Percentiles rank a stretch among this genome's conserved stretches.
Evolutionary conservation across 2,113 vertebrate species (phyloP).

Genomic region (Ameiurus melas): DNA sequence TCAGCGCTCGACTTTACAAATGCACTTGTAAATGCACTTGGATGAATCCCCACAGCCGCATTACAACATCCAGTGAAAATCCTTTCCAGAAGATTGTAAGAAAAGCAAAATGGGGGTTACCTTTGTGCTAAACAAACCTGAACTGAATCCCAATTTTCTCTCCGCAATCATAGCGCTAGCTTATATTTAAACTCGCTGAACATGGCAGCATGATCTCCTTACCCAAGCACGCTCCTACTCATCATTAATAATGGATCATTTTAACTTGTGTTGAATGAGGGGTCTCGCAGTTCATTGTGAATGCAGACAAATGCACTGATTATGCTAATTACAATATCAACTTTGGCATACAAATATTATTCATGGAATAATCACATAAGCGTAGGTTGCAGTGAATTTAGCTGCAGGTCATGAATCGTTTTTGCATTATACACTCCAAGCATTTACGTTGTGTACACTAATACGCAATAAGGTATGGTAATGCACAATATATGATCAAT

Average conservation of each 20-base stretch:
- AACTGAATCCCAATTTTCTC: not conserved
- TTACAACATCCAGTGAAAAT: no score
- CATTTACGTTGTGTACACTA: not conserved
- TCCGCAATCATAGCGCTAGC: not conserved
- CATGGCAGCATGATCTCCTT: not conserved
- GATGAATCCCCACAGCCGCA: no score
- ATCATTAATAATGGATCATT: not conserved
- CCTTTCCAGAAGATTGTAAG: no score
- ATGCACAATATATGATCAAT: not conserved
- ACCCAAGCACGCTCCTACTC: not conserved
- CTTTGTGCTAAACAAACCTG: not conserved
- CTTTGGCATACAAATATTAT: not conserved
- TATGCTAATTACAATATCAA: not conserved
- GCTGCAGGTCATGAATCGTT: not conserved
- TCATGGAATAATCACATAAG: not conserved
- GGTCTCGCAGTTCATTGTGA: not conserved
- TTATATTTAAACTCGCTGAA: not conserved
- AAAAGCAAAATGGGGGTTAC: no score
- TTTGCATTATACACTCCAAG: not conserved
- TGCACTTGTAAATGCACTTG: no score
- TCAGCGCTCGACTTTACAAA: no score
- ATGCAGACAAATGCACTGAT: not conserved
- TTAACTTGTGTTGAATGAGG: not conserved
- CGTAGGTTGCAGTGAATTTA: not conserved
- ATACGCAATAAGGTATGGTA: not conserved